Evolutionary conservation across 2,797 vertebrate genomes (phyloP), one percentile per base, ranked within the genome.

Genomic region (Triplophysa bombifrons): DNA sequence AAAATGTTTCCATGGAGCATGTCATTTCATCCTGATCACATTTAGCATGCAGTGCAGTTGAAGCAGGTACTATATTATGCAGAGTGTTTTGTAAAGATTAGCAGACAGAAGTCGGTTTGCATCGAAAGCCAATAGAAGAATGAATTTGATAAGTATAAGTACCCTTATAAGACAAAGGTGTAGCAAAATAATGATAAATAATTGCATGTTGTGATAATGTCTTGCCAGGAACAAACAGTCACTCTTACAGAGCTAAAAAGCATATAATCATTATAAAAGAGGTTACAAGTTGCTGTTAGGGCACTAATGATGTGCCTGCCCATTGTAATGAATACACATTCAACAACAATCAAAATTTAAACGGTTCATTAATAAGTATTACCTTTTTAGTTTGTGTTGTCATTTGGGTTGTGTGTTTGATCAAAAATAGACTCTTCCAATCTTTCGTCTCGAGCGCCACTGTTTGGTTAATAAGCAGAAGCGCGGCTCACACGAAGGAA

Each of bases 1-100:
- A 44, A 10, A 44, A 51, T 34, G 44, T 77, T 72, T 68, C 74
- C 69, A 73, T 67, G 61, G 61, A 81, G 74, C n/a, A 27, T 64
- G 51, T 77, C 60, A 77, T 67, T 56, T 80, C 51, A 80, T 67
- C 19, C 61, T 67, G 17, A 65, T 58, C 60, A 41, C 51, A 73
- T 67, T 77, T 50, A 55, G n/a, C 50, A 69, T 61, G 55, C 74
- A 48, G 51, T 30, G 6, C 51, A 25, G 22, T 60, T 38, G 34
- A 72, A 66, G 50, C 11, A 8, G 50, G 61, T 17, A 16, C 60
- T 79, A 48, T 30, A 73, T 73, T 34, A 22, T 67, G 53, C 53
- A 0, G 13, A 69, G 61, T 38, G 27, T 48, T 80, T 69, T 50
- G 46, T 38, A 38, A 77, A 77, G 60, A 12, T 60, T 17, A 34